Base-by-base conservation (phyloP, 2,888 invertebrate genomes). In the Ctena decussata region DNA sequence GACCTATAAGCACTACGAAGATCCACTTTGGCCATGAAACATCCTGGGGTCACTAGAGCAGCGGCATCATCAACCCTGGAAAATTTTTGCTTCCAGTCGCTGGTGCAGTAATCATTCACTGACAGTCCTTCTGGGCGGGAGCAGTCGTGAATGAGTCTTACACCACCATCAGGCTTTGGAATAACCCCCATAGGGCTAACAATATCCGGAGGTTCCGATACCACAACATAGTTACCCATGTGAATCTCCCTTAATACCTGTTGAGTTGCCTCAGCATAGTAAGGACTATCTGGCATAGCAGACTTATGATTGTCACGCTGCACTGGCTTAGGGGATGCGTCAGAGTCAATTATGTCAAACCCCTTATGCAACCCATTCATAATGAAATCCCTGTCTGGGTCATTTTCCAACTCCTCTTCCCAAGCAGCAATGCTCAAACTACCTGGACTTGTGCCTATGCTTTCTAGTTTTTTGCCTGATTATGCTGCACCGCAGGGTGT, bases 61-160 rank as follows among this genome's bases (percentile, higher is more conserved):
- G 53, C 53, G 8, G 53, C 53, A 53, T 53, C 53, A 53, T 53
- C 53, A 53, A 69, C 37, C 32, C 69, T 32, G 12, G 69, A n/a
- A n/a, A n/a, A n/a, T n/a, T n/a, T n/a, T n/a, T n/a, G n/a, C n/a
- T n/a, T n/a, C 69, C 12, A 69, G 39, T 71, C 71, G 5, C 37
- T 12, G 37, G 71, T 12, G 71, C 71, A 37, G 39, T 71, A 41
- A 30, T 71, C 71, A 37, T 71, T 71, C 0, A 78, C 74, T 27
- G 37, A 46, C 5, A 1, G 32, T 2, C 71, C 76, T 1, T 30
- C 12, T 18, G 80, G 76, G 27, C 53, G 24, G 30, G 32, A 32
- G n/a, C 69, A 80, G 49, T 80, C 80, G 70, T 80, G 80, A 37
- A 80, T 80, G 11, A 53, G 53, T 53, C 53, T 53, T 21, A 53